These are phyloP conservation scores for Embiotoca jacksoni DNA, from an alignment of 2,113 vertebrate genomes.

Conservation along the genomic window DNA sequence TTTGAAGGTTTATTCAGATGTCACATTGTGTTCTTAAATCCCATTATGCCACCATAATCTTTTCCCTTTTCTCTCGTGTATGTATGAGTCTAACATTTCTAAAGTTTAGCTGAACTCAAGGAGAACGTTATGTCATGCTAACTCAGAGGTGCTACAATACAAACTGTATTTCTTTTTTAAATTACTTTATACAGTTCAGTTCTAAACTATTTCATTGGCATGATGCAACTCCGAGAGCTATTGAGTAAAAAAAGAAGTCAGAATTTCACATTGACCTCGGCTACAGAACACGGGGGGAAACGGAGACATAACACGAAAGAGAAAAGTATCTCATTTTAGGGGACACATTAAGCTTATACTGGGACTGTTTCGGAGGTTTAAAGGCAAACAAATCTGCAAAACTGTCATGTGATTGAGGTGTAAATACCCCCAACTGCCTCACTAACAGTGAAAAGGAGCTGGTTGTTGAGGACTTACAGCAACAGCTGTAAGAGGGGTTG, in stretches of 20 bases:
- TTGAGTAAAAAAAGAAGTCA: background rate
- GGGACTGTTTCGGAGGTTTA: background rate
- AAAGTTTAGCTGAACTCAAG: background rate
- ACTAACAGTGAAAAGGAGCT: background rate
- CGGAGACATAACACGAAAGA: background rate
- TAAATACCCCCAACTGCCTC: background rate
- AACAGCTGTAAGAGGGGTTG: background rate
- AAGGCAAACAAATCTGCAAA: background rate
- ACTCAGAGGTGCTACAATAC: background rate
- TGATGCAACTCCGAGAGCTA: background rate
- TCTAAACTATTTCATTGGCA: background rate
- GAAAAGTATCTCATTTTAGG: conserved; percentile 2
- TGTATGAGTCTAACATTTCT: background rate
- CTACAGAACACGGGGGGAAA: background rate
- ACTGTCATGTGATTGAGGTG: background rate
- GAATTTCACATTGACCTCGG: conserved; percentile 13
- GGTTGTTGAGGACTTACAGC: background rate
- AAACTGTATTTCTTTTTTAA: background rate
- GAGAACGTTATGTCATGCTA: background rate
- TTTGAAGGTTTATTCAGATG: conserved; percentile 3
- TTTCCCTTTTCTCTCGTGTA: background rate
- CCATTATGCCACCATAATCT: background rate
- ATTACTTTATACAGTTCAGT: background rate
- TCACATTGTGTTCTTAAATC: background rate
- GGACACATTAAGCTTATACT: too few relatives aligned